Evolutionary conservation across 2,113 vertebrate genomes (phyloP).

Genomic region (Centropus bengalensis): DNA sequence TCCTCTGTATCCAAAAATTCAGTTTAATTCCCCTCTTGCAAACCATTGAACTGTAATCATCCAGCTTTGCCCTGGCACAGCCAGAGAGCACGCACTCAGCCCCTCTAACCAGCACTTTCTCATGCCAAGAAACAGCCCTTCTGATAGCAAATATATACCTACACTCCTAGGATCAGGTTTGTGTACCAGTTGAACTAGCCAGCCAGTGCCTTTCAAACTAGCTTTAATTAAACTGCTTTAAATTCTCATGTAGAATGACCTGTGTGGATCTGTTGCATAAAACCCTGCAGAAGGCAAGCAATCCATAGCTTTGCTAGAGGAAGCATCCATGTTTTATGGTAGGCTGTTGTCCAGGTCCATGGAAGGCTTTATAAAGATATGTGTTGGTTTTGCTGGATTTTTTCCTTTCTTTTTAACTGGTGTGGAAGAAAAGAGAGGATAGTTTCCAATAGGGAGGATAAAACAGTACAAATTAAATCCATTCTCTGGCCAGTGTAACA

Average conservation of each 20-base stretch:
- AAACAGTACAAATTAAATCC: constrained; percentile 72
- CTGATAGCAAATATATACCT: background rate
- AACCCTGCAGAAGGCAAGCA: background rate
- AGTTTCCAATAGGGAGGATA: constrained; percentile 66
- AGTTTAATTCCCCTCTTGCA: background rate
- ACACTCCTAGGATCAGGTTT: background rate
- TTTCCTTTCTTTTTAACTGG: constrained; percentile 25
- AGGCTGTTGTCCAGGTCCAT: background rate
- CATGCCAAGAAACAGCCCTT: background rate
- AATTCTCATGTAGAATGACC: background rate
- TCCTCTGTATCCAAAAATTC: background rate
- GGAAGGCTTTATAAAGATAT: constrained; percentile 37
- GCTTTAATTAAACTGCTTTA: background rate
- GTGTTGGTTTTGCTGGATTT: constrained; percentile 19
- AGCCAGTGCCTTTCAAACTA: background rate
- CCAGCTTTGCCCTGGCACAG: background rate
- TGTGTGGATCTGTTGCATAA: background rate
- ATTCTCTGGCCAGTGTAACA: constrained; percentile 67
- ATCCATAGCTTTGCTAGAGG: background rate
- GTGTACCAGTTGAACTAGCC: background rate
- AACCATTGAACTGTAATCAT: background rate
- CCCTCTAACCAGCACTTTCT: background rate
- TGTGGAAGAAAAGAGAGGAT: constrained; percentile 31
- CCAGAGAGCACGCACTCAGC: background rate
- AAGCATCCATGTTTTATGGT: background rate